phyloP scores from a whole-genome alignment of 2,113 vertebrate genomes.

The Xenopus laevis region DNA sequence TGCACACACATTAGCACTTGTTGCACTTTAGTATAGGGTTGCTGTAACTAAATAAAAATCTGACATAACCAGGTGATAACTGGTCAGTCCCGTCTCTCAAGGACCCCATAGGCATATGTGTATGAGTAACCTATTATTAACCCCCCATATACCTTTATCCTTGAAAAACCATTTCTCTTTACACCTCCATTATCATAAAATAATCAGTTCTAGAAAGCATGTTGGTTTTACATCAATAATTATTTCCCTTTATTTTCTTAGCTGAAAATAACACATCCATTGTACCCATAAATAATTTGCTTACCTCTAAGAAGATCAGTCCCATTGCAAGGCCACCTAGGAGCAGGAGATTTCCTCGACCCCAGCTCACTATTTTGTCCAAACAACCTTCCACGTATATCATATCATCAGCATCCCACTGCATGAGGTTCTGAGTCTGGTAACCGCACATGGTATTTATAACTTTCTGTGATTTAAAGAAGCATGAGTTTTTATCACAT shows the following conservation, averaged over 20 bases:
- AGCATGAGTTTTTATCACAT: too few relatives aligned
- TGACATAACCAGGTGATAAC: too few relatives aligned
- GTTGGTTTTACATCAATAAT: too few relatives aligned
- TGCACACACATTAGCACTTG: too few relatives aligned
- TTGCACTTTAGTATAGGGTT: too few relatives aligned
- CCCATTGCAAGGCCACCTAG: slow-evolving; percentile 53
- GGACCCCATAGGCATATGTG: too few relatives aligned
- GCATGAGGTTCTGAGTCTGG: slow-evolving; percentile 49
- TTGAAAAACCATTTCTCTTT: neutral
- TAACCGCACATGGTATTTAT: slow-evolving; percentile 67
- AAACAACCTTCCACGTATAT: slow-evolving; percentile 58
- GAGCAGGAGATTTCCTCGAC: slow-evolving; percentile 53
- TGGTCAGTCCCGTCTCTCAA: too few relatives aligned
- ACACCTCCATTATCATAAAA: too few relatives aligned
- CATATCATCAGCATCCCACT: slow-evolving; percentile 10
- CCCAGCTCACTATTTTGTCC: slow-evolving; percentile 56
- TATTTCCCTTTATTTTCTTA: too few relatives aligned
- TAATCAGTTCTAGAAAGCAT: too few relatives aligned
- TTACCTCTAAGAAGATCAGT: slow-evolving; percentile 57
- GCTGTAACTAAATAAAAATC: too few relatives aligned
- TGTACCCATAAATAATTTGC: neutral
- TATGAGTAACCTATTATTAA: too few relatives aligned
- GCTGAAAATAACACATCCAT: neutral
- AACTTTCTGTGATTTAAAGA: slow-evolving; percentile 43
- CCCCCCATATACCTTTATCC: neutral